These are phyloP conservation scores for Atherinomorus stipes DNA, from an alignment of 2,113 vertebrate genomes.

Conservation along the genomic window DNA sequence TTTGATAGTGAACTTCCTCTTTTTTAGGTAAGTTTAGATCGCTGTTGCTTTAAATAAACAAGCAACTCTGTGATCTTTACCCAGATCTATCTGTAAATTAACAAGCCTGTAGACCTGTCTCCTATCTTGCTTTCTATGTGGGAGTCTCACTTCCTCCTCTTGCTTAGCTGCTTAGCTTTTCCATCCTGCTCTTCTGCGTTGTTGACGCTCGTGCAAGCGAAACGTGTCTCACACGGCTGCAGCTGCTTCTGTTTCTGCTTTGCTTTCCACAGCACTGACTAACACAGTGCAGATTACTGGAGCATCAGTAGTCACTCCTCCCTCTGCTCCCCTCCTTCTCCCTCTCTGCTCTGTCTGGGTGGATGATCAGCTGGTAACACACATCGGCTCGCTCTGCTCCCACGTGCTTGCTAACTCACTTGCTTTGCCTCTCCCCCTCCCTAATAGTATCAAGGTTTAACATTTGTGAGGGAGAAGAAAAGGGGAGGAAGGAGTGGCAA, in stretches of 20 bases:
- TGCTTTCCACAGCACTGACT: slow-evolving; percentile 62
- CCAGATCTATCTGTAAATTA: background rate
- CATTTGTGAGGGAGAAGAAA: slow-evolving; percentile 46
- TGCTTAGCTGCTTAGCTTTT: slow-evolving; percentile 27
- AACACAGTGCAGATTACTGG: slow-evolving; percentile 68
- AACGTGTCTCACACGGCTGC: slow-evolving; percentile 50
- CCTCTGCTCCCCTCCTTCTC: slow-evolving; percentile 62
- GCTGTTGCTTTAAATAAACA: slow-evolving; percentile 1
- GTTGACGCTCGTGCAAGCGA: slow-evolving; percentile 50
- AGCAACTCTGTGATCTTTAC: background rate
- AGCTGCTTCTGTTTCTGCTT: slow-evolving; percentile 47
- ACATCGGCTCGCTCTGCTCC: slow-evolving; percentile 66
- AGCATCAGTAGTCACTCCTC: slow-evolving; percentile 79
- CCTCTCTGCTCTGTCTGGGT: slow-evolving; percentile 58
- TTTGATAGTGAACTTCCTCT: slow-evolving; percentile 34
- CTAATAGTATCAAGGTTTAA: slow-evolving; percentile 46
- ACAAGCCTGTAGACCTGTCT: slow-evolving; percentile 6
- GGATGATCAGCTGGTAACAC: slow-evolving; percentile 83
- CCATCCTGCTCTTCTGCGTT: slow-evolving; percentile 61
- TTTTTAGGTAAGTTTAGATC: slow-evolving; percentile 8
- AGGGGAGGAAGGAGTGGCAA: slow-evolving; percentile 9
- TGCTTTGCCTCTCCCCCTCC: slow-evolving; percentile 40
- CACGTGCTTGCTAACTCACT: slow-evolving; percentile 72
- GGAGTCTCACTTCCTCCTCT: slow-evolving; percentile 62
- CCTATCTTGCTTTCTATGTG: slow-evolving; percentile 15